Percentiles rank a stretch among this genome's conserved stretches.
phyloP scores from a whole-genome alignment of 1,140 invertebrate genomes.

The Drosophila bocki region DNA sequence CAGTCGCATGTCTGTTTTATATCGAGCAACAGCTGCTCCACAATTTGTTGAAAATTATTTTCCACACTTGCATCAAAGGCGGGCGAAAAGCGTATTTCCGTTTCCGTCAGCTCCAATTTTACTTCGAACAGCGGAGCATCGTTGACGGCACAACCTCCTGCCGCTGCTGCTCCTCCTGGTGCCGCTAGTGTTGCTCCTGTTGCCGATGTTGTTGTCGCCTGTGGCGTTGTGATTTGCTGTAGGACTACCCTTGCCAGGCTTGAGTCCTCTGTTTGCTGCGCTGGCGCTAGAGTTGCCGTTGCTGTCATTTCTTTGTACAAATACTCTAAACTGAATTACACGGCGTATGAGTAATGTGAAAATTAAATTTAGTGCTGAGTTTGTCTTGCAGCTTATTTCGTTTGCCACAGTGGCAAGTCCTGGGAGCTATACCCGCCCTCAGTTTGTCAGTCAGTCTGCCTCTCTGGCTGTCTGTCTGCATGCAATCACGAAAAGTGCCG shows the following conservation, averaged over 20 bases:
- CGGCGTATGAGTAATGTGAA: constrained; percentile 84
- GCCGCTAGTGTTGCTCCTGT: constrained; percentile 24
- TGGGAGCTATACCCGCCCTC: constrained; percentile 1
- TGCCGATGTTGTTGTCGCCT: constrained; percentile 38
- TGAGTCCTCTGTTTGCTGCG: constrained; percentile 4
- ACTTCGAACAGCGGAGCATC: constrained; percentile 83
- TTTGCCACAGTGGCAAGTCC: constrained; percentile 26
- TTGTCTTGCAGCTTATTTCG: constrained; percentile 76
- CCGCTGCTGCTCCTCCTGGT: constrained; percentile 4
- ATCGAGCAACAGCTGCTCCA: constrained; percentile 83
- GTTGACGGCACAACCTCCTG: constrained; percentile 21
- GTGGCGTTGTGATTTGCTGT: constrained; percentile 67
- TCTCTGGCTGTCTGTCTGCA: constrained; percentile 47
- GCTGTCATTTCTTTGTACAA: constrained; percentile 85
- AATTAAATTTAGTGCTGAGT: constrained; percentile 81
- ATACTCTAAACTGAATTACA: constrained; percentile 84
- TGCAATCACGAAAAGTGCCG: constrained; percentile 81
- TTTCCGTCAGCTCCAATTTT: constrained; percentile 83
- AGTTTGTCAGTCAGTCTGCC: constrained; percentile 10
- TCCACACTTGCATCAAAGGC: constrained; percentile 80
- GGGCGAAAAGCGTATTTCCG: constrained; percentile 83
- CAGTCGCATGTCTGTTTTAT: constrained; percentile 84
- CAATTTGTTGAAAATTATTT: constrained; percentile 85
- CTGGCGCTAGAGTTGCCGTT: constrained; percentile 33
- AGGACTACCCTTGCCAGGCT: constrained; percentile 57